phyloP scores from a whole-genome alignment of 2,113 vertebrate species.

The Phrynosoma platyrhinos region DNA sequence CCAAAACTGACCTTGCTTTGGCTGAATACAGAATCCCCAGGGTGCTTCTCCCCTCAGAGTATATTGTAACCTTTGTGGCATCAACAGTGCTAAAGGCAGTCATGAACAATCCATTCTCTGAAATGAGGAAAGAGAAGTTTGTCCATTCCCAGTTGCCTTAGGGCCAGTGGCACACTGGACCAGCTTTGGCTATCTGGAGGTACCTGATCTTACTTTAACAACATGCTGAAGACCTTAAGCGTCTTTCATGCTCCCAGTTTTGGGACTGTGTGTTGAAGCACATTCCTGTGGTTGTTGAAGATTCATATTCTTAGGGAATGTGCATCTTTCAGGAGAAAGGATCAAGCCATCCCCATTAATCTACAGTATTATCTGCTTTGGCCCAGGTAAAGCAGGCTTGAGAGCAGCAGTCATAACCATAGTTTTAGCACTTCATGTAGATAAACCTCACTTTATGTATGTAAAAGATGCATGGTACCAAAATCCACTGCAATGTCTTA shows the following conservation, averaged over 20 bases:
- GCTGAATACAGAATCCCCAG: background rate
- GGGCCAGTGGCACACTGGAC: background rate
- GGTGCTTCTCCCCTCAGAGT: background rate
- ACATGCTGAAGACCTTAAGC: background rate
- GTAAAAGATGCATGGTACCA: slow-evolving; percentile 16
- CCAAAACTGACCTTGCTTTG: background rate
- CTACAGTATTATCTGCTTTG: background rate
- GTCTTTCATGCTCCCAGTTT: background rate
- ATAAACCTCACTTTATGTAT: background rate
- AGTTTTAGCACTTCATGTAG: slow-evolving; percentile 11
- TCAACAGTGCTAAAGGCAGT: background rate
- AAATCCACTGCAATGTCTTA: slow-evolving; percentile 22
- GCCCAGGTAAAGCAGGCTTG: background rate
- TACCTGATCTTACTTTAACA: background rate
- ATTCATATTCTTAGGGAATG: background rate
- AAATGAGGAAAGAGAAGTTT: background rate
- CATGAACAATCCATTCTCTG: background rate
- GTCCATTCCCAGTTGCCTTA: background rate
- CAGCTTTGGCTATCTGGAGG: background rate
- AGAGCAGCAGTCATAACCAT: background rate
- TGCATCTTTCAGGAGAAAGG: background rate
- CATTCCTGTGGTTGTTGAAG: background rate
- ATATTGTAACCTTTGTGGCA: background rate
- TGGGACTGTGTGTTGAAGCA: background rate
- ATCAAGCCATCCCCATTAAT: background rate